These are phyloP conservation scores for Heliconius eleuchia DNA, from an alignment of 1,140 invertebrate genomes.

Conservation along the genomic window DNA sequence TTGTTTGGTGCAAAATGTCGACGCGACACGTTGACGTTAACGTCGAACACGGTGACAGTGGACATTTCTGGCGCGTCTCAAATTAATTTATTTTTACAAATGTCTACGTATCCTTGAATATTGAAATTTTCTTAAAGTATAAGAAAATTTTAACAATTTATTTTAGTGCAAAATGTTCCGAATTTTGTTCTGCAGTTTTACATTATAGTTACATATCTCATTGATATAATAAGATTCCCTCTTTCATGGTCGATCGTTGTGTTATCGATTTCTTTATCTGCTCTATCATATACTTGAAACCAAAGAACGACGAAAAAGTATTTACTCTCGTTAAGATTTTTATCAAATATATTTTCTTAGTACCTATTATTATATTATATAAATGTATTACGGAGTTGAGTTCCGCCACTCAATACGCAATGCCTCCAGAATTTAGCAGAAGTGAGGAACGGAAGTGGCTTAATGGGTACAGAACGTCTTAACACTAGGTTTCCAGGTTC, in stretches of 20 bases:
- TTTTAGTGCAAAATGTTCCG: background rate
- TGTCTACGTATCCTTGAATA: background rate
- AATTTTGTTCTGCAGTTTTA: background rate
- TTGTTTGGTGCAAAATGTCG: background rate
- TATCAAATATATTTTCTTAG: too few relatives aligned
- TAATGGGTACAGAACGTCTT: background rate
- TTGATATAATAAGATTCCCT: background rate
- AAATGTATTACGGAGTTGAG: too few relatives aligned
- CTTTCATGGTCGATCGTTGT: background rate
- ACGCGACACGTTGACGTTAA: background rate
- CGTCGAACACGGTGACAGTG: background rate
- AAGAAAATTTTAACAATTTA: background rate
- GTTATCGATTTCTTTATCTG: constrained; percentile 5
- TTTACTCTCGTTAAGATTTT: too few relatives aligned
- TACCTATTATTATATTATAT: too few relatives aligned
- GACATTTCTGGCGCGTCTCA: background rate
- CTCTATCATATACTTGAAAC: background rate
- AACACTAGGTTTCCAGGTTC: background rate
- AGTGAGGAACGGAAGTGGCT: too few relatives aligned
- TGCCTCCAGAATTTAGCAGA: too few relatives aligned
- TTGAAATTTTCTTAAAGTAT: background rate
- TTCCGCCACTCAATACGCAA: too few relatives aligned
- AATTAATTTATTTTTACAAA: constrained; percentile 1
- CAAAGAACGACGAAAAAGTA: background rate
- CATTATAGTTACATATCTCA: background rate